Evolutionary conservation across 1,140 invertebrate species (phyloP), one percentile per base, ranked within the genome.

Genomic region (Brachionus asplanchnoidis): DNA sequence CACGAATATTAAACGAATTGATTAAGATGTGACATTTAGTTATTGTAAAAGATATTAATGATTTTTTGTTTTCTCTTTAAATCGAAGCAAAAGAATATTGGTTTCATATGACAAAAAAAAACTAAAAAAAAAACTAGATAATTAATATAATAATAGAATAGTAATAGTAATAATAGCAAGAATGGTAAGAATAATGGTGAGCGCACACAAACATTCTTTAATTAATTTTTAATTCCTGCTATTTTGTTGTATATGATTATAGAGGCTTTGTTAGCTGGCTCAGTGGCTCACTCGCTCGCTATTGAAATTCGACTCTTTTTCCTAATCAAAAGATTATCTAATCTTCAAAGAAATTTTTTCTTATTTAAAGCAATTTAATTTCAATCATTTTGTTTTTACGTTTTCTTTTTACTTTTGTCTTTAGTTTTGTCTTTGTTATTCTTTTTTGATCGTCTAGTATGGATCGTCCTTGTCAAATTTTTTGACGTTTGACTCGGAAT

Each of bases 211-310:
- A 68, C 65, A 68, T 68, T 68, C 65, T 68, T 68, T 68, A 68
- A 68, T 68, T 68, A 68, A 68, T 68, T 68, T 68, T 36, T 68
- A 68, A 68, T 68, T 68, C 65, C 65, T 68, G 65, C 23, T 68
- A 68, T 68, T 68, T 68, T 9, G 1, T 28, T 36, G 12, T 36
- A 14, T 32, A 68, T n/a, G 65, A 68, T 68, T 68, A n/a, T 68
- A 32, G 23, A 9, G 26, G 32, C 26, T 68, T 28, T 68, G 32
- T 68, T 68, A 28, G 32, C 20, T 66, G 7, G 60, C 23, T 66
- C 9, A 17, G 26, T 28, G 26, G 26, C 26, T 28, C 26, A 28
- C 26, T 36, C 32, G 28, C 28, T 32, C 3, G 32, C 32, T 36
- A 68, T 68, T 68, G 65, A 68, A 68, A 68, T 68, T 68, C 23